These are phyloP conservation scores for Calidris pygmaea DNA, from an alignment of 2,113 vertebrate species.

Conservation along the genomic window DNA sequence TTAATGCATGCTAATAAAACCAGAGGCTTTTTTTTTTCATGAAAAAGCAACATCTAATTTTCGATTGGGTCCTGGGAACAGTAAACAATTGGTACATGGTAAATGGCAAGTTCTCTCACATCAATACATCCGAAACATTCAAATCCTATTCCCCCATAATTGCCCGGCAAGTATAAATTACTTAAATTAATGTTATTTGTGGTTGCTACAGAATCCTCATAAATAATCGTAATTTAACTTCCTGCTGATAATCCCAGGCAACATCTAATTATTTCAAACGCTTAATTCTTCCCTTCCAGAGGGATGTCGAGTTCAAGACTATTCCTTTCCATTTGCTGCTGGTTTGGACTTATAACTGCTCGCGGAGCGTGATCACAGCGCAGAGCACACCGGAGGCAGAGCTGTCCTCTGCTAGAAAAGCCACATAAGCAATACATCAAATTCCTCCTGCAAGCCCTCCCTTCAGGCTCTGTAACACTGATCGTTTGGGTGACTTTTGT, in stretches of 20 bases:
- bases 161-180: conserved; percentile 46
- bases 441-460: not conserved
- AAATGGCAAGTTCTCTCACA: not conserved
- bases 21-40: not conserved
- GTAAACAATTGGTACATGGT: conserved; percentile 9
- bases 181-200: conserved; percentile 40
- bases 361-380: fast-evolving
- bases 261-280: not conserved
- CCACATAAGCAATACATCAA: fast-evolving
- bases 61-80: conserved; percentile 15
- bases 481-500: not conserved
- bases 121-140: not conserved
- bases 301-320: not conserved
- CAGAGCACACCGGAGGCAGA: not conserved
- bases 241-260: conserved; percentile 33
- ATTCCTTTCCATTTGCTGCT: not conserved
- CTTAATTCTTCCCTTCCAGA: conserved; percentile 5
- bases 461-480: not conserved
- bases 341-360: not conserved
- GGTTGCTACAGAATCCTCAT: not conserved
- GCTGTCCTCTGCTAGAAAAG: not conserved
- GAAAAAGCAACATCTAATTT: conserved; percentile 24
- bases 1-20: conserved; percentile 37
- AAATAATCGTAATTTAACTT: conserved; percentile 62
- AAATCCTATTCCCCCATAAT: not conserved